phyloP scores from a whole-genome alignment of 2,797 vertebrate species.

The Notamacropus eugenii region DNA sequence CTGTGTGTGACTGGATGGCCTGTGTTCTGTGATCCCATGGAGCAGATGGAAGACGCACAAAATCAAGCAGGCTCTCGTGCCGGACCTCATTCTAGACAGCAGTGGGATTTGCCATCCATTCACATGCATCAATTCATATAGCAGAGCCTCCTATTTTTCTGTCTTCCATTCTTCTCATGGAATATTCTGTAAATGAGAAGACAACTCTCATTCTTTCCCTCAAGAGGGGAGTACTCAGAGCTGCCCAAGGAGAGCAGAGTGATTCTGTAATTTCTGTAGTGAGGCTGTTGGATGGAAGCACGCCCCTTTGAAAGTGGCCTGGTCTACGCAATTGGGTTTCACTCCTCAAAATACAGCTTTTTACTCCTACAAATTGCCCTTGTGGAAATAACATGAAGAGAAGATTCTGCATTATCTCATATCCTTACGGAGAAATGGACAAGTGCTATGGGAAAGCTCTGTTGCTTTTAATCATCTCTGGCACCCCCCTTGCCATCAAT shows the following conservation, averaged over 20 bases:
- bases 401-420: conserved; percentile 77
- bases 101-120: conserved; percentile 51
- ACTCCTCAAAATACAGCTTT: conserved; percentile 67
- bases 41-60: conserved; percentile 39
- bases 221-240: conserved; percentile 44
- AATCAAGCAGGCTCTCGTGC: conserved; percentile 35
- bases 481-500: conserved; percentile 73
- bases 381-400: conserved; percentile 72
- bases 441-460: conserved; percentile 69
- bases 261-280: conserved; percentile 72
- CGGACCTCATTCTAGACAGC: conserved; percentile 28
- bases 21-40: not conserved
- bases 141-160: conserved; percentile 35
- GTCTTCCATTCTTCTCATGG: conserved; percentile 49
- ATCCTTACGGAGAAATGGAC: conserved; percentile 71
- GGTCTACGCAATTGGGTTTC: conserved; percentile 61
- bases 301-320: conserved; percentile 63
- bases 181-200: conserved; percentile 40
- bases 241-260: conserved; percentile 63
- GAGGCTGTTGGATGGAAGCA: conserved; percentile 67
- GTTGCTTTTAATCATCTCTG: conserved; percentile 76
- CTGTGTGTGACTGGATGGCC: conserved; percentile 49
- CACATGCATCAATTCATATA: conserved; percentile 37
- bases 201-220: conserved; percentile 38
- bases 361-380: conserved; percentile 73